Base-by-base conservation (phyloP, 2,113 vertebrate species). In the Phasianus colchicus region DNA sequence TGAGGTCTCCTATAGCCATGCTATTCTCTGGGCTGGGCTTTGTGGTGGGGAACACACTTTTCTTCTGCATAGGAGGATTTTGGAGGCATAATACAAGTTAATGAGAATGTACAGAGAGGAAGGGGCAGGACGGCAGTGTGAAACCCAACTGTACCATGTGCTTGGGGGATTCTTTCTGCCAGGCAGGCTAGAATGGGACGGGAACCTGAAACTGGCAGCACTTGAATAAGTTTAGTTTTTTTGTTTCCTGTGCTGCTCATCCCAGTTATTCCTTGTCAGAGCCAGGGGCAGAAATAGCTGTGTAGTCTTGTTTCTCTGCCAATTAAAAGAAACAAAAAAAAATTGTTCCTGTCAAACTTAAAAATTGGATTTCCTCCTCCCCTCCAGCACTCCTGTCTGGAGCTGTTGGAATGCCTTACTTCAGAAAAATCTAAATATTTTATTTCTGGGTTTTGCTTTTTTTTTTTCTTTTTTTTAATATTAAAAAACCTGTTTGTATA, bases 391-490 rank as follows among this genome's bases (percentile, higher is more conserved):
- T 92, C 25, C 73, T 90, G 50, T 88, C 79, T 93, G 72, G 79
- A 96, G 72, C 69, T 90, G 55, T 10, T 93, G 88, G 79, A 89
- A 83, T 92, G 76, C 69, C 61, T 94, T 34, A 13, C 76, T 75
- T 91, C 64, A 93, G 76, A 91, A 89, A 78, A 90, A 90, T 43
- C 60, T 74, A 78, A 93, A 77, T 93, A 80, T 83, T 95, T 92
- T 70, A 81, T 93, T 96, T 86, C 77, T 75, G 13, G 3, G 0
- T 43, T 43, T 43, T 43, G 42, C 15, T 42, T 42, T 42, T 42
- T 42, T 42, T 42, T 0, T 73, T 69, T 50, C 45, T 58, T 58
- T 67, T 67, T 80, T 82, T 0, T 24, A 55, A 75, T 88, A 66
- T 80, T 89, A 63, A 83, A 85, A 82, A 60, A 77, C 13, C 75